Percentiles rank a stretch among this genome's conserved stretches.
phyloP scores from a whole-genome alignment of 1,140 invertebrate genomes.

The Drosophila fuyamai region DNA sequence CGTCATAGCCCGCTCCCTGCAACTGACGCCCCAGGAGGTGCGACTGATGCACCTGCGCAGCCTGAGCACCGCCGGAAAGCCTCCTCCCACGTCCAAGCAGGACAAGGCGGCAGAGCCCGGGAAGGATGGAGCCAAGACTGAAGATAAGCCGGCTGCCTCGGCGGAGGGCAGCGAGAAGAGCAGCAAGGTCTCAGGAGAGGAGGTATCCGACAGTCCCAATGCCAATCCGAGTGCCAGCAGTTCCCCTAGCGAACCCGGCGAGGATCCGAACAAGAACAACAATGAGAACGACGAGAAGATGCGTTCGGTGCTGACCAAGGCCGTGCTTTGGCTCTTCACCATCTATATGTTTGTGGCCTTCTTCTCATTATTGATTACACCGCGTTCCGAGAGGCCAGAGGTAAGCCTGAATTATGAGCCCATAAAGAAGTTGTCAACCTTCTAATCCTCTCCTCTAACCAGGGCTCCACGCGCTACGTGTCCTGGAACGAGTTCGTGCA shows the following conservation, averaged over 20 bases:
- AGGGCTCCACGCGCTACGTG: slow-evolving; percentile 87
- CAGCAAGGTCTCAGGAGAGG: slow-evolving; percentile 6
- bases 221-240: slow-evolving; percentile 14
- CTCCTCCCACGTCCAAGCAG: background rate
- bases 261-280: slow-evolving; percentile 85
- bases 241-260: slow-evolving; percentile 25
- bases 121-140: slow-evolving; percentile 52
- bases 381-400: slow-evolving; percentile 89
- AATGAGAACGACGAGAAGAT: slow-evolving; percentile 88
- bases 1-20: slow-evolving; percentile 71
- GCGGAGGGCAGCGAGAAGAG: slow-evolving; percentile 3
- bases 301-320: slow-evolving; percentile 89
- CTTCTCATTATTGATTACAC: slow-evolving; percentile 89
- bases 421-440: background rate
- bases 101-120: slow-evolving; percentile 20
- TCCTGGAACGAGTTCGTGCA: slow-evolving; percentile 98
- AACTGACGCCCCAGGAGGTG: slow-evolving; percentile 64
- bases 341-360: slow-evolving; percentile 90
- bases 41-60: slow-evolving; percentile 61
- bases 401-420: background rate
- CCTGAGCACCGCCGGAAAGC: slow-evolving; percentile 24
- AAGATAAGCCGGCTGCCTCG: slow-evolving; percentile 1
- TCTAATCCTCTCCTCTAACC: background rate
- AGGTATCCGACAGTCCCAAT: slow-evolving; percentile 3
- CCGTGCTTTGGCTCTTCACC: slow-evolving; percentile 90